These are phyloP conservation scores for Hirundo rustica DNA, from an alignment of 2,797 vertebrate species.

Conservation along the genomic window DNA sequence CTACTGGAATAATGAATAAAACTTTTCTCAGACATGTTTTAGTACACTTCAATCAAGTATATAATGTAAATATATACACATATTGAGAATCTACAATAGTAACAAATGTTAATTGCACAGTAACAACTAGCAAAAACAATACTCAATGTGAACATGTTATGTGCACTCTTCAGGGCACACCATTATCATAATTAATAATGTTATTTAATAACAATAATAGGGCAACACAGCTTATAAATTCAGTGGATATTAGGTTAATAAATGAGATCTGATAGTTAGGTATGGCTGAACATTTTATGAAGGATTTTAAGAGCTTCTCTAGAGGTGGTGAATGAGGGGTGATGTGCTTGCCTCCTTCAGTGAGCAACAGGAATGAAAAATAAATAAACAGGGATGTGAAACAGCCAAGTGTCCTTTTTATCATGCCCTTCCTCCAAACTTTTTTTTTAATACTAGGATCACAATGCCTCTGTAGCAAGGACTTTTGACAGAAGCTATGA, in stretches of 20 bases:
- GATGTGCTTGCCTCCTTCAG: background rate
- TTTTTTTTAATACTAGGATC: background rate
- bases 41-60: background rate
- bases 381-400: background rate
- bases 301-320: background rate
- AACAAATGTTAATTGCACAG: background rate
- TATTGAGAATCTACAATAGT: background rate
- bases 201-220: background rate
- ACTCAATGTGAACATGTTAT: background rate
- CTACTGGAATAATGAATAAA: background rate
- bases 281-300: background rate
- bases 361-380: background rate
- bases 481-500: background rate
- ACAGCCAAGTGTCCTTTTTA: background rate
- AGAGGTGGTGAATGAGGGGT: background rate
- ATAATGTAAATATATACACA: background rate
- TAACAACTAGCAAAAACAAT: background rate
- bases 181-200: background rate
- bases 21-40: background rate
- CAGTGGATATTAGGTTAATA: background rate
- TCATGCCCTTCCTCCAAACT: background rate
- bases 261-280: background rate
- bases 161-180: background rate
- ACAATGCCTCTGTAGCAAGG: background rate
- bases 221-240: background rate